Base-by-base conservation (phyloP, 2,797 vertebrate genomes). In the Typhlichthys subterraneus region DNA sequence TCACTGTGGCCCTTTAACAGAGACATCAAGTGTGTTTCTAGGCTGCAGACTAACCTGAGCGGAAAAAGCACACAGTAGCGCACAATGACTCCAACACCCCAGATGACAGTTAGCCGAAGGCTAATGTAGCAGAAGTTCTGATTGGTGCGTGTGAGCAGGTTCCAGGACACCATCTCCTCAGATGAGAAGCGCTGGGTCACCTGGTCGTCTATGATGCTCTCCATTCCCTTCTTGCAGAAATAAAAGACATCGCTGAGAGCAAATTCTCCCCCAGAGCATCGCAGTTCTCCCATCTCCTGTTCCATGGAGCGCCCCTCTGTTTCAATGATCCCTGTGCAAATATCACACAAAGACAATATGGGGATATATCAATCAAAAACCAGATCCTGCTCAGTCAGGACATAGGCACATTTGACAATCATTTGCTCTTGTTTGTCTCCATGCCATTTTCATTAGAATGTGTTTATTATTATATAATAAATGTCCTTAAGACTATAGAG, bases 121-220 rank as follows among this genome's bases (percentile, higher is more conserved):
- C 96, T 98, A 90, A 99, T 93, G 77, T 97, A 97, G 49, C 90
- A 92, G 84, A 99, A 99, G 86, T 98, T 95, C 74, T 93, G 85
- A 57, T 99, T 99, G 81, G 97, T 98, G 71, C 97, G 92, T 0
- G 97, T 99, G 63, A 99, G 95, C 29, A 99, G 95, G 85, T 99
- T 99, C 96, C 97, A 99, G 56, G 96, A 97, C 55, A 91, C 94
- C 54, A 99, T 86, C 79, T 99, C 96, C 87, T 99, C 96, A 0
- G 97, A 98, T n/a, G 96, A 96, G 88, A 99, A 99, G 57, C 96
- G 85, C 70, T 97, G 95, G 0, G 96, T 99, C 80, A 99, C 96
- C 85, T 96, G 92, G 53, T 99, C 97, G 46, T 99, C 96, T 57
- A 95, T 94, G 59, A 99, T 97, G 77, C 94, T 94, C 88, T 97